Evolutionary conservation across 2,113 vertebrate species (phyloP), one percentile per base, ranked within the genome.

Genomic region (Cygnus buccinator): DNA sequence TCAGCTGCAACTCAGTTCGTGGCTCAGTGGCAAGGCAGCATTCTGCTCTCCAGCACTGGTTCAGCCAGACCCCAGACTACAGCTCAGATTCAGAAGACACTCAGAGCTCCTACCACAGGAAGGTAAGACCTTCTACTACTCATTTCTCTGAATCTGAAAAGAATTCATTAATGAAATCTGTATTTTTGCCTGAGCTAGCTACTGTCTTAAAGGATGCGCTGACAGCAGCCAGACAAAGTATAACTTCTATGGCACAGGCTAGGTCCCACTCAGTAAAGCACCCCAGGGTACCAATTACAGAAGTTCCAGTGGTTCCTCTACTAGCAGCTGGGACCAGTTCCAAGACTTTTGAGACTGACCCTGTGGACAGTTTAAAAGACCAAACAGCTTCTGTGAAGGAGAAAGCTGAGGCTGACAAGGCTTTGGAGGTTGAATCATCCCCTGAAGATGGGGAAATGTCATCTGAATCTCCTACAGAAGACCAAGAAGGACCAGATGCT

Each of bases 51-150:
- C 96, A 93, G 28, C 88, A 55, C 48, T 94, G 90, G 84, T 87
- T 87, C 87, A 94, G 50, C 74, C 94, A 93, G 68, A 96, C 59
- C 55, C 63, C 89, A 88, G 89, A 90, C 68, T 70, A 37, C 96
- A 97, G 84, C 86, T 97, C 96, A 96, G 93, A 96, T 86, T 97
- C 96, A 87, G 97, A 97, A 85, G 96, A 94, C 54, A 41, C 57
- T 84, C 88, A 96, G 37, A 92, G 57, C 50, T 95, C 55, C 93
- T 95, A 52, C 77, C 54, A 57, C 86, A 92, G 77, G 95, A 95
- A 95, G 75, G 93, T 95, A 95, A 97, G 94, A 90, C 94, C 95
- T 91, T 84, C 96, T 92, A n/a, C 73, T 91, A 31, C 93, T 92
- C 52, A 66, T 88, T 88, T 91, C 41, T 96, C 95, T 11, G 94